Percentiles rank a stretch among this genome's conserved stretches.
Evolutionary conservation across 2,113 vertebrate genomes (phyloP).

Genomic region (Cynopterus brachyotis): DNA sequence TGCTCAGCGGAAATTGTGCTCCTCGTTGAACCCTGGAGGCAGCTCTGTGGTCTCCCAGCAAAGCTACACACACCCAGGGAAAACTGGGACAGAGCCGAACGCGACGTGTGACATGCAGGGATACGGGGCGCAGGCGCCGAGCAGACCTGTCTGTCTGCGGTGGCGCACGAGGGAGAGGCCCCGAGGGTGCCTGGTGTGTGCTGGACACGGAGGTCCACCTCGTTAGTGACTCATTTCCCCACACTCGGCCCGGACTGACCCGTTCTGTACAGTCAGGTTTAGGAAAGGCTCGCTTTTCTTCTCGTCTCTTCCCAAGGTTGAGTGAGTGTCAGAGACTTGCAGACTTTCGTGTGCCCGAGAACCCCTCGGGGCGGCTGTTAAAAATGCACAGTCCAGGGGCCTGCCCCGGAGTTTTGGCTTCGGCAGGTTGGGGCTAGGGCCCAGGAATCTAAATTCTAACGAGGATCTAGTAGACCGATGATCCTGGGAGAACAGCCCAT

Average conservation of each 20-base stretch:
- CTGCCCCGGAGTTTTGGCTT: not conserved
- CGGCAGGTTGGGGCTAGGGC: not conserved
- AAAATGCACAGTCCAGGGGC: no score
- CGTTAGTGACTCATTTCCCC: not conserved
- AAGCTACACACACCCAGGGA: not conserved
- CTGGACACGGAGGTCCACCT: accelerated
- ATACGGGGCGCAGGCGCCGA: accelerated
- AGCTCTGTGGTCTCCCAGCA: not conserved
- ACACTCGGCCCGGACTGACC: not conserved
- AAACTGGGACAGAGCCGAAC: not conserved
- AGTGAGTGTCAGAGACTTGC: not conserved
- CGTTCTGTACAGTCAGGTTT: not conserved
- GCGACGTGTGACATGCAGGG: accelerated
- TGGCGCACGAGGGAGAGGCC: not conserved
- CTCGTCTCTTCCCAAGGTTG: accelerated
- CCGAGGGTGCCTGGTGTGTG: accelerated
- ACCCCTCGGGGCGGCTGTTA: no score
- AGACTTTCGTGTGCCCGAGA: not conserved
- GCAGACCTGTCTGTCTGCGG: accelerated
- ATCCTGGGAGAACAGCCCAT: not conserved
- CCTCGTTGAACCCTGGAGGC: not conserved
- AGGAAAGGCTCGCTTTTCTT: not conserved
- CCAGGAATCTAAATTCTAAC: not conserved
- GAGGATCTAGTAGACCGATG: no score
- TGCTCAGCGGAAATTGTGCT: not conserved